Percentiles rank a stretch among this genome's conserved stretches.
Evolutionary conservation across 2,888 invertebrate species (phyloP).

Genomic region (Drosophila leonis): DNA sequence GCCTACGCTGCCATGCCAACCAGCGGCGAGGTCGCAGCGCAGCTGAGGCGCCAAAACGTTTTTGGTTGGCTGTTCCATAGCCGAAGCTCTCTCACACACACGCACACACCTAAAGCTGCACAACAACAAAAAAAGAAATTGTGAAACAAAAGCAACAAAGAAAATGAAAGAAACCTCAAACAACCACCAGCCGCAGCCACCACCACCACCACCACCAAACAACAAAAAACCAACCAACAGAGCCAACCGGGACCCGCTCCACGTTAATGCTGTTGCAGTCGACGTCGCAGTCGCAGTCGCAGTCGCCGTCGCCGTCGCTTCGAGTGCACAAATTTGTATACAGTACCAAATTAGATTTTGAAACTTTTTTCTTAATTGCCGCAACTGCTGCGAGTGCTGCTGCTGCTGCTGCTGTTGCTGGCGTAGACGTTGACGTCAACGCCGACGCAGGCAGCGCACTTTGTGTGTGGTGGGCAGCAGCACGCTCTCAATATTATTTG

Average conservation of each 20-base stretch:
- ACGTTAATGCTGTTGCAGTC: slow-evolving; percentile 33
- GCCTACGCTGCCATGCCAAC: slow-evolving; percentile 76
- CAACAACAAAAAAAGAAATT: slow-evolving; percentile 56
- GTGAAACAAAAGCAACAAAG: slow-evolving; percentile 80
- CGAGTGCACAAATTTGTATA: slow-evolving; percentile 83
- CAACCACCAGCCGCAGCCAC: slow-evolving; percentile 68
- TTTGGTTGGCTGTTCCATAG: slow-evolving; percentile 83
- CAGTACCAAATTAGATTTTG: slow-evolving; percentile 83
- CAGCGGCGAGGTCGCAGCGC: slow-evolving; percentile 73
- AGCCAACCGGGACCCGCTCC: slow-evolving; percentile 52
- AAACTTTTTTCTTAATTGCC: slow-evolving; percentile 84
- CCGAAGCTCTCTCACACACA: slow-evolving; percentile 59
- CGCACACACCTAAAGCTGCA: slow-evolving; percentile 23
- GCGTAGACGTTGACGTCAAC: slow-evolving; percentile 25
- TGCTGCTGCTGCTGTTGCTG: slow-evolving; percentile 23
- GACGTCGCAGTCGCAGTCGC: slow-evolving; percentile 37
- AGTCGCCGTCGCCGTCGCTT: slow-evolving; percentile 36
- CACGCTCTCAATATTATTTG: slow-evolving; percentile 66
- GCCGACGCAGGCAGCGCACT: slow-evolving; percentile 58
- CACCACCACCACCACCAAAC: slow-evolving; percentile 26
- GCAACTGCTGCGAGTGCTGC: slow-evolving; percentile 21
- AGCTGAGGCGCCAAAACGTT: slow-evolving; percentile 73
- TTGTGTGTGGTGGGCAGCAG: slow-evolving; percentile 74
- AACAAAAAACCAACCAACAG: slow-evolving; percentile 10
- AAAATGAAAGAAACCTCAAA: slow-evolving; percentile 80